Evolutionary conservation across 2,797 vertebrate genomes (phyloP).

Genomic region (Alca torda): DNA sequence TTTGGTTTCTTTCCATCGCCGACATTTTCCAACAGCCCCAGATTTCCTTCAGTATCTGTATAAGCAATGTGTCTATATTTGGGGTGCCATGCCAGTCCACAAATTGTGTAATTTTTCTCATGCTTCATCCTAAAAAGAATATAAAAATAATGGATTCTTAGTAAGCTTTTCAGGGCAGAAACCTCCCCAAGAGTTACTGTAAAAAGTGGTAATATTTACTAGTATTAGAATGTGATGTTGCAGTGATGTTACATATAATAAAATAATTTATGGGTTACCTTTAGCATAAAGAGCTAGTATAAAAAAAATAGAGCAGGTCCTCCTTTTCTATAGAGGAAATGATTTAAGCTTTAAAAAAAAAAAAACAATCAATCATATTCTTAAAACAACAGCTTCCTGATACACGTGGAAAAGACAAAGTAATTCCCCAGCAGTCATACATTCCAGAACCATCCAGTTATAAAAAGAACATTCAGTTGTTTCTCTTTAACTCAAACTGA

Average conservation of each 20-base stretch:
- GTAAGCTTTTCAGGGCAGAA: background rate
- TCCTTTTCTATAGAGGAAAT: background rate
- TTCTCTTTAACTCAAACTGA: background rate
- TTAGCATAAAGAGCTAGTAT: background rate
- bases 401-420: background rate
- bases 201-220: background rate
- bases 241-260: background rate
- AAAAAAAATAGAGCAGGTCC: background rate
- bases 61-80: slow-evolving; percentile 84
- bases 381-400: background rate
- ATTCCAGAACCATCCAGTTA: background rate
- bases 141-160: background rate
- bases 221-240: background rate
- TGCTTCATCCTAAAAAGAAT: slow-evolving; percentile 86
- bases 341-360: background rate
- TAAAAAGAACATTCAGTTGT: background rate
- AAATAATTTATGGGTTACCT: background rate
- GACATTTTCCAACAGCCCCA: slow-evolving; percentile 89
- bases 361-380: background rate
- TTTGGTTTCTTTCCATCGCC: slow-evolving; percentile 55
- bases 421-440: background rate
- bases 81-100: slow-evolving; percentile 91
- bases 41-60: slow-evolving; percentile 92
- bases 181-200: background rate
- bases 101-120: slow-evolving; percentile 90